These are phyloP conservation scores for Sinotaia quadrata DNA, from an alignment of 2,888 invertebrate genomes.

Conservation along the genomic window DNA sequence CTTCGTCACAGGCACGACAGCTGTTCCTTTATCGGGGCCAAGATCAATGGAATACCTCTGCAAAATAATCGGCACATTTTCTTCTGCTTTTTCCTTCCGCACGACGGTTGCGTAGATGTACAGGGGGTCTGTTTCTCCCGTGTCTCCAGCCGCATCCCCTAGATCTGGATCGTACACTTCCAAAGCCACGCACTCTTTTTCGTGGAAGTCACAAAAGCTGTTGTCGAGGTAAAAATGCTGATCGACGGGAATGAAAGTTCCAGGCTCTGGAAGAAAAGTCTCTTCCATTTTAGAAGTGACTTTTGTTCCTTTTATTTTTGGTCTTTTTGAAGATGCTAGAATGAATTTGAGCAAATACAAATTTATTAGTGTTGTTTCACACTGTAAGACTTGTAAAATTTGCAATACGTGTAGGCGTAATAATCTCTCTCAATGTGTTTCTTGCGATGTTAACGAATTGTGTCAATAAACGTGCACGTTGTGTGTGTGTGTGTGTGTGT, in stretches of 20 bases:
- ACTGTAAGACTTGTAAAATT: too few relatives aligned
- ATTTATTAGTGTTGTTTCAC: too few relatives aligned
- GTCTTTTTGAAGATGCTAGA: too few relatives aligned
- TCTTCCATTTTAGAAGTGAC: background rate
- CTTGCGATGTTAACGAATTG: too few relatives aligned
- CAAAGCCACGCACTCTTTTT: slow-evolving; percentile 39
- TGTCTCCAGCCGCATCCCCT: slow-evolving; percentile 9
- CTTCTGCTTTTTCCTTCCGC: background rate
- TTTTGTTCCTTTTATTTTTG: too few relatives aligned
- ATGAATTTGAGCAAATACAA: too few relatives aligned
- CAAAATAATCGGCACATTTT: background rate
- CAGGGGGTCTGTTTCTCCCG: slow-evolving; percentile 3
- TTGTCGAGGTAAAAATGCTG: slow-evolving; percentile 40
- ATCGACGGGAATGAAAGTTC: slow-evolving; percentile 39
- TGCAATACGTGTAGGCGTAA: too few relatives aligned
- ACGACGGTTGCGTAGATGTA: slow-evolving; percentile 33
- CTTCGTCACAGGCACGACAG: slow-evolving; percentile 17
- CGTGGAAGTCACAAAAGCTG: slow-evolving; percentile 31
- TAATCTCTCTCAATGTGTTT: too few relatives aligned
- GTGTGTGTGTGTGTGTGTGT: too few relatives aligned
- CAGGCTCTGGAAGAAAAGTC: slow-evolving; percentile 33
- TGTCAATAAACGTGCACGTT: too few relatives aligned
- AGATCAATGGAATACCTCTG: slow-evolving; percentile 25
- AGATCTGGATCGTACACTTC: slow-evolving; percentile 22
- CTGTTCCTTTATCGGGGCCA: slow-evolving; percentile 9